A percentile compares a stretch with the other conserved stretches of the same genome.
Conservation (phyloP, 2,888 invertebrate species). For the Lasioglossum oenotherae region DNA sequence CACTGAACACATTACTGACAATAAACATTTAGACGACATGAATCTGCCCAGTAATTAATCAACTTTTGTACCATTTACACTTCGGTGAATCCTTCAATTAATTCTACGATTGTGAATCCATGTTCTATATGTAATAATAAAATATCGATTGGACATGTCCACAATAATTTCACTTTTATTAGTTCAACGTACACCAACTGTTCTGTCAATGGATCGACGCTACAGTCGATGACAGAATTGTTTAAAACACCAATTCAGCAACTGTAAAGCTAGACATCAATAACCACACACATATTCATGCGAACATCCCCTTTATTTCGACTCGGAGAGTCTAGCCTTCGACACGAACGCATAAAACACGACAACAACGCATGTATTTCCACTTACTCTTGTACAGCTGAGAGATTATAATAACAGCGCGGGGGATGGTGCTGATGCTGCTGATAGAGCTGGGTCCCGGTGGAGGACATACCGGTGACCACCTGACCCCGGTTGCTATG, state of each 20-base stretch:
- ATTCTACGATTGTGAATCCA: too few species aligned
- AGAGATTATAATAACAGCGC: slow-evolving; percentile 77
- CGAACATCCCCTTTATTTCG: not conserved
- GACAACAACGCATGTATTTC: slow-evolving; percentile 46
- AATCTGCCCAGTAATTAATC: too few species aligned
- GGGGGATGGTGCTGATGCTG: slow-evolving; percentile 64
- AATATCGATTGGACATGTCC: not conserved
- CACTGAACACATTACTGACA: too few species aligned
- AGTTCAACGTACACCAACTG: not conserved
- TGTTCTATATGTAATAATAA: not conserved
- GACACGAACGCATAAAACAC: slow-evolving; percentile 15
- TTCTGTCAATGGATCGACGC: not conserved
- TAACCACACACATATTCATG: not conserved
- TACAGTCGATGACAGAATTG: not conserved
- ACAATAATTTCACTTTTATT: not conserved
- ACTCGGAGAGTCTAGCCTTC: not conserved
- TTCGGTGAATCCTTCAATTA: too few species aligned
- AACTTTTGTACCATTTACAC: too few species aligned
- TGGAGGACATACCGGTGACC: slow-evolving; percentile 58
- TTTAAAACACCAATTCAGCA: not conserved
- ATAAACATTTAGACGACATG: too few species aligned
- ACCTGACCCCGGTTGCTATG: slow-evolving; percentile 60
- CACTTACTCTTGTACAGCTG: slow-evolving; percentile 80
- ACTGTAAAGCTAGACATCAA: not conserved
- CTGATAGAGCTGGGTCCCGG: slow-evolving; percentile 63